A percentile compares a stretch with the other conserved stretches of the same genome.
phyloP scores from a whole-genome alignment of 2,113 vertebrate genomes.

The Myrmecobius fasciatus region DNA sequence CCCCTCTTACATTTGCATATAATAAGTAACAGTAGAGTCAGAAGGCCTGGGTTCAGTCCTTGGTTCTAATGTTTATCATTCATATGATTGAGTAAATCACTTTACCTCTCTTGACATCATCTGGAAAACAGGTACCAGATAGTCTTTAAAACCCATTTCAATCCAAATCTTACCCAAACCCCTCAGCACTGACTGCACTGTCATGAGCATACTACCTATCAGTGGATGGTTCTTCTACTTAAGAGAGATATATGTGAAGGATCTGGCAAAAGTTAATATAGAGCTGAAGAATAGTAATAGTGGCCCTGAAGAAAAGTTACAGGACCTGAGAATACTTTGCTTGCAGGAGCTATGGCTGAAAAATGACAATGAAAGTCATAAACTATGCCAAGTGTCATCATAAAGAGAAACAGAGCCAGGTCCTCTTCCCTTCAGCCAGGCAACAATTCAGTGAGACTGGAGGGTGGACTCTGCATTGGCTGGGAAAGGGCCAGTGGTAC shows the following conservation, averaged over 20 bases:
- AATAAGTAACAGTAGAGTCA: not conserved
- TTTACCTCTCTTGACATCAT: not conserved
- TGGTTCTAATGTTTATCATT: not conserved
- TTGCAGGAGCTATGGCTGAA: slow-evolving; percentile 21
- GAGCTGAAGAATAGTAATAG: slow-evolving; percentile 30
- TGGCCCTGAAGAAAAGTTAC: slow-evolving; percentile 19
- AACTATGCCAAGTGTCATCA: not conserved
- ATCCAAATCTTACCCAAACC: not conserved
- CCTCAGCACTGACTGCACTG: not conserved
- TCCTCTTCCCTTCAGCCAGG: not conserved
- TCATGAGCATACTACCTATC: not conserved
- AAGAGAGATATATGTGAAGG: slow-evolving; percentile 7
- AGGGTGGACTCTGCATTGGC: not conserved
- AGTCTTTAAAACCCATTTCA: not conserved
- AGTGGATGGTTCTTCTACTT: slow-evolving; percentile 10
- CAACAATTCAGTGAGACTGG: not conserved
- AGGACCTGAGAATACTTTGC: slow-evolving; percentile 4
- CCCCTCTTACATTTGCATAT: not conserved
- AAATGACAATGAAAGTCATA: not conserved
- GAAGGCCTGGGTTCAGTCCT: not conserved
- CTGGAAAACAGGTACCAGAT: not conserved
- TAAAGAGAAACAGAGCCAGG: not conserved
- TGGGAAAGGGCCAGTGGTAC: slow-evolving; percentile 35
- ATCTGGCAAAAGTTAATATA: not conserved
- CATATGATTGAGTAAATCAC: not conserved